A percentile compares a stretch with the other conserved stretches of the same genome.
phyloP scores from a whole-genome alignment of 2,113 vertebrate genomes.

The Tupaia tana region DNA sequence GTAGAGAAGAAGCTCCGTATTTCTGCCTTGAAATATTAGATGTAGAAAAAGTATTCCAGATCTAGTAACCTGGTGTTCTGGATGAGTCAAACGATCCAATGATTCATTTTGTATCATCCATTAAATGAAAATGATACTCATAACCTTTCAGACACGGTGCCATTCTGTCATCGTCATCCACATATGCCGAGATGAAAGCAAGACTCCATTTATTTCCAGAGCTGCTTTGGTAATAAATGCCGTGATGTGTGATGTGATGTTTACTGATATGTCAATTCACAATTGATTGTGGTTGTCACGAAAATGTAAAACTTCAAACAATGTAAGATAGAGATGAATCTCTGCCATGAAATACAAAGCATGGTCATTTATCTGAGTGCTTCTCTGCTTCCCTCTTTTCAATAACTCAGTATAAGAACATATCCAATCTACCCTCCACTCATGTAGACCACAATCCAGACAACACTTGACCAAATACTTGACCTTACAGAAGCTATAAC shows the following conservation, averaged over 20 bases:
- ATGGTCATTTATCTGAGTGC: background rate
- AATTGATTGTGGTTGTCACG: constrained; percentile 10
- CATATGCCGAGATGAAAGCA: background rate
- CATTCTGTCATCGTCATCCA: background rate
- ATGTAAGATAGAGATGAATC: constrained; percentile 10
- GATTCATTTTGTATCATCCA: background rate
- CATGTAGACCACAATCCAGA: background rate
- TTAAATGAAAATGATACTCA: constrained; percentile 5
- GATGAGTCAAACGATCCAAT: background rate
- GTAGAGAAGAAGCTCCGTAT: background rate
- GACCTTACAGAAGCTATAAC: background rate
- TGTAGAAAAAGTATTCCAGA: background rate
- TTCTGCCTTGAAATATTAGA: background rate
- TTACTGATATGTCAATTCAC: background rate
- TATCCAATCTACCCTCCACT: background rate
- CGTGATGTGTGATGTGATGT: background rate
- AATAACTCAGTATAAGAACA: background rate
- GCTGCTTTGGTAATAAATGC: constrained; percentile 1
- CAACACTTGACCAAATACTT: background rate
- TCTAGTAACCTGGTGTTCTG: background rate
- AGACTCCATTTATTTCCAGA: background rate
- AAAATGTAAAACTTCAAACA: constrained; percentile 46
- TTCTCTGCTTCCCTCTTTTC: background rate
- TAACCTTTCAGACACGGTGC: background rate
- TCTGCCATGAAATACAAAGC: constrained; percentile 1